Base-by-base conservation (phyloP, 2,797 vertebrate species). In the Graptemys geographica region DNA sequence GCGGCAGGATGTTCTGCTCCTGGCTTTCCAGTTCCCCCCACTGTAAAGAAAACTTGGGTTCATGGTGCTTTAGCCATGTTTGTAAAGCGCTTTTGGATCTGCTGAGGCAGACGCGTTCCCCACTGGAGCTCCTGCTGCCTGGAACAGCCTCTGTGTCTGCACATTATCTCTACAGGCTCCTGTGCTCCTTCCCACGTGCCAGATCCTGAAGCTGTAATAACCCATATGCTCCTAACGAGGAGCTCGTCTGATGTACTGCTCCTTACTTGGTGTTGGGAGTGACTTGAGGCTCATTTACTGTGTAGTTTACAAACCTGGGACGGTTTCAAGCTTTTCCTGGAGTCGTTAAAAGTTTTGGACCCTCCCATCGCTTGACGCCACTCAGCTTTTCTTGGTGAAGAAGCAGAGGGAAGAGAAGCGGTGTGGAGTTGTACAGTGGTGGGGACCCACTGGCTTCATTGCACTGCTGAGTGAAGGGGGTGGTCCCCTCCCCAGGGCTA, bases 111-210 rank as follows among this genome's bases (percentile, higher is more conserved):
- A 25, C 90, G 37, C 49, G 33, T 86, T 94, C 74, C 57, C 62
- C 82, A 90, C 1, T 87, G 21, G 55, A 0, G 0, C 94, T 94
- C 89, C 82, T 44, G 0, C 88, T 84, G 90, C 69, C 80, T 95
- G 47, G 12, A 53, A 86, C 83, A 78, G 47, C 59, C 82, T 96
- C 94, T 94, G 82, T 56, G 86, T 65, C 93, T 84, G 86, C 94
- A 90, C 90, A 79, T 56, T 62, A 96, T 37, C 94, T 95, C 89
- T 84, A 89, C 92, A 94, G 88, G 85, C 93, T 83, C 86, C 78
- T 82, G 80, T 87, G 90, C 90, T 59, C 15, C 92, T 94, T 90
- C 84, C 65, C 94, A 95, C 33, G 15, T 2, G 62, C 33, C 18
- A 5, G 4, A 18, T 69, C 33, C 18, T 9, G n/a, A 19, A 37